phyloP scores from a whole-genome alignment of 2,113 vertebrate genomes.

The Coryphaenoides rupestris region DNA sequence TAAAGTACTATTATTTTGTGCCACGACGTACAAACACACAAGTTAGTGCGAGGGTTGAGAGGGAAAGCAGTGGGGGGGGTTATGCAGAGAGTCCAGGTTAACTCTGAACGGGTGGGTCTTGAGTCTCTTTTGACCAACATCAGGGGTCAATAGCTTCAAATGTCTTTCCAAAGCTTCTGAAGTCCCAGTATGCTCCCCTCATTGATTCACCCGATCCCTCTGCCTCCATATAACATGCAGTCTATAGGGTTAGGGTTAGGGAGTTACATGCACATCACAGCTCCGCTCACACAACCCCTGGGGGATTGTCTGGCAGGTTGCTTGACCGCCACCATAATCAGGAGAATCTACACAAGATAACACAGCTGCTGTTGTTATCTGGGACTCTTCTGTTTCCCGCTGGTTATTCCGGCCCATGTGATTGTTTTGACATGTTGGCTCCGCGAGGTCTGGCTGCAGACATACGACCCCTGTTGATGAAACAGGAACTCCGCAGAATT shows the following conservation, averaged over 20 bases:
- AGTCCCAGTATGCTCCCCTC: too few species aligned
- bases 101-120: too few species aligned
- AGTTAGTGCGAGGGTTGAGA: too few species aligned
- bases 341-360: not conserved
- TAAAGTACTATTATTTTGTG: too few species aligned
- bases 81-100: too few species aligned
- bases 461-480: slow-evolving; percentile 18
- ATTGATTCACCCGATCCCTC: not conserved
- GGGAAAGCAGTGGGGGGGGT: too few species aligned
- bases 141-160: too few species aligned
- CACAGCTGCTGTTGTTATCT: too few species aligned
- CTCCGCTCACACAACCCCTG: not conserved
- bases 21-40: too few species aligned
- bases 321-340: not conserved
- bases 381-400: not conserved
- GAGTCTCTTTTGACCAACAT: too few species aligned
- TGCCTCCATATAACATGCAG: not conserved
- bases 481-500: not conserved
- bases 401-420: slow-evolving; percentile 1
- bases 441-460: not conserved
- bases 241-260: too few species aligned
- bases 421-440: slow-evolving; percentile 13
- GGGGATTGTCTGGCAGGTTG: not conserved
- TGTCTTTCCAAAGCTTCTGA: too few species aligned
- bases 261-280: not conserved